A percentile compares a stretch with the other conserved stretches of the same genome.
phyloP scores from a whole-genome alignment of 2,888 invertebrate species.

The Alloplasta piceator region DNA sequence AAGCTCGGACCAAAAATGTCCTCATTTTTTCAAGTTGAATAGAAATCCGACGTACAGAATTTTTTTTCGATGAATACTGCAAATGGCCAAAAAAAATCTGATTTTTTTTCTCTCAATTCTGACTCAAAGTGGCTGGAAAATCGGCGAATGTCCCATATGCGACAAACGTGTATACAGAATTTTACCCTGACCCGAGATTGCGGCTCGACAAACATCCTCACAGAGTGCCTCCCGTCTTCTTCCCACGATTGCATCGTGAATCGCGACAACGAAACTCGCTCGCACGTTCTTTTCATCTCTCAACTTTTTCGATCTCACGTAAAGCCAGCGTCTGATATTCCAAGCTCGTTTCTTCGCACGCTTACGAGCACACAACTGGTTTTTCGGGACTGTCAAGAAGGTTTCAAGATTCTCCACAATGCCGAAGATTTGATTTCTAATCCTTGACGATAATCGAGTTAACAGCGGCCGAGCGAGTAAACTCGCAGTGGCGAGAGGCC shows the following conservation, averaged over 20 bases:
- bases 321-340: slow-evolving; percentile 37
- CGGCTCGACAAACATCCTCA: slow-evolving; percentile 57
- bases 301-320: slow-evolving; percentile 9
- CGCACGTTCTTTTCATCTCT: slow-evolving; percentile 54
- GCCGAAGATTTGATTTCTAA: slow-evolving; percentile 65
- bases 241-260: slow-evolving; percentile 68
- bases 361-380: slow-evolving; percentile 35
- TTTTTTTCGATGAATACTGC: too few species aligned
- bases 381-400: slow-evolving; percentile 36
- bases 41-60: too few species aligned
- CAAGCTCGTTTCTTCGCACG: slow-evolving; percentile 21
- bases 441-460: slow-evolving; percentile 61
- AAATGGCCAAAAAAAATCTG: too few species aligned
- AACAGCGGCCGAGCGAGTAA: slow-evolving; percentile 48
- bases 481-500: slow-evolving; percentile 22
- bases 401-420: slow-evolving; percentile 3
- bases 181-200: slow-evolving; percentile 63
- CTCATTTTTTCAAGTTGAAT: too few species aligned
- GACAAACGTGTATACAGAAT: slow-evolving; percentile 52
- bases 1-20: too few species aligned
- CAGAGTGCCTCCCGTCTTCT: slow-evolving; percentile 64
- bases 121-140: too few species aligned
- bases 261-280: slow-evolving; percentile 61
- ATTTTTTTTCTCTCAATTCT: too few species aligned
- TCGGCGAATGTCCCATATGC: background rate